A percentile compares a stretch with the other conserved stretches of the same genome.
phyloP scores from a whole-genome alignment of 2,888 invertebrate genomes.

The Zygothrica quintamaculata region DNA sequence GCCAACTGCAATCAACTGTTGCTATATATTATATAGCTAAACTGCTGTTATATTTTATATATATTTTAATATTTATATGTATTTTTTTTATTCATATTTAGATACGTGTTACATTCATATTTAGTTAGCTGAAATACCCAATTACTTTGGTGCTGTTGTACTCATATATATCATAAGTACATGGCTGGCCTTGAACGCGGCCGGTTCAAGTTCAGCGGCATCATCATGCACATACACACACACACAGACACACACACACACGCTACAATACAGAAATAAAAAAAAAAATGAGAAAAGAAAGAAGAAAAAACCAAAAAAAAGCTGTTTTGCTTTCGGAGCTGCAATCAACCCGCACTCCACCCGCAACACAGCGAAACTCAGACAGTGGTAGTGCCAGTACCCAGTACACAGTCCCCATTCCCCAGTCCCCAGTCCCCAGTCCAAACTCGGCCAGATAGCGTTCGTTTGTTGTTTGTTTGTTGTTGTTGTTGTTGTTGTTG shows the following conservation, averaged over 20 bases:
- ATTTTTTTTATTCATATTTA: too few relatives aligned
- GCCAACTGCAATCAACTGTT: too few relatives aligned
- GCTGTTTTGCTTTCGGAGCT: slow-evolving; percentile 61
- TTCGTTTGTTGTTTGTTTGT: slow-evolving; percentile 30
- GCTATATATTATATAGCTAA: too few relatives aligned
- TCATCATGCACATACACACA: slow-evolving; percentile 51
- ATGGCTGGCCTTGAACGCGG: slow-evolving; percentile 69
- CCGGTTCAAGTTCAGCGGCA: slow-evolving; percentile 77
- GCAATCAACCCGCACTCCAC: slow-evolving; percentile 50
- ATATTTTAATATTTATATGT: too few relatives aligned
- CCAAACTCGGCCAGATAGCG: slow-evolving; percentile 56
- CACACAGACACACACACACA: background rate
- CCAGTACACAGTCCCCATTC: background rate
- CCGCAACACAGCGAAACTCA: slow-evolving; percentile 37
- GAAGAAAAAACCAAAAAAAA: slow-evolving; percentile 48
- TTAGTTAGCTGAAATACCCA: slow-evolving; percentile 16
- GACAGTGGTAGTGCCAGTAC: slow-evolving; percentile 18
- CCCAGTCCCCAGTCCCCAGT: slow-evolving; percentile 27
- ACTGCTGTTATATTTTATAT: too few relatives aligned
- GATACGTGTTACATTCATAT: background rate
- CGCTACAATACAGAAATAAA: slow-evolving; percentile 16
- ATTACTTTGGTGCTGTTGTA: slow-evolving; percentile 30
- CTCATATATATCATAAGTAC: slow-evolving; percentile 44
- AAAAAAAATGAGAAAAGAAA: slow-evolving; percentile 38
- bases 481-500: slow-evolving; percentile 26